Evolutionary conservation across 2,888 invertebrate species (phyloP).

Genomic region (Ecliptopera silaceata): DNA sequence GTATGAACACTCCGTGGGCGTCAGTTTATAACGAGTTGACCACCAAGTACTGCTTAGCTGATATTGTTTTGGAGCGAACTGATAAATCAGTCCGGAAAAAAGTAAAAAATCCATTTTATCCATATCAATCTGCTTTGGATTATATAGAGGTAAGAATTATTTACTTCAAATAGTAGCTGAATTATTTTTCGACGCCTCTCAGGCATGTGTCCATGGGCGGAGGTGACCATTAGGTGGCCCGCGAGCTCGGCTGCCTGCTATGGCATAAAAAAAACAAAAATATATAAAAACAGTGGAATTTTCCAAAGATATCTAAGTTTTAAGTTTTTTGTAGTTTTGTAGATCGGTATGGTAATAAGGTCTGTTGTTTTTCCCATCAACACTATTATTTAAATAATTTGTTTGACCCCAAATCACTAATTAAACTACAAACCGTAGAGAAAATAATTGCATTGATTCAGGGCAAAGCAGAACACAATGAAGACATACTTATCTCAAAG

Average conservation of each 20-base stretch:
- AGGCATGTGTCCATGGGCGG: no score
- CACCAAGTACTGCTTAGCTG: slow-evolving; percentile 77
- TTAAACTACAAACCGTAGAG: slow-evolving; percentile 26
- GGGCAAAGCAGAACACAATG: slow-evolving; percentile 27
- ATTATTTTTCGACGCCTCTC: no score
- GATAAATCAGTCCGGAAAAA: slow-evolving; percentile 51
- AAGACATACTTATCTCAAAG: slow-evolving; percentile 9
- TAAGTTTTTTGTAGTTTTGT: not conserved
- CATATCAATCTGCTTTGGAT: slow-evolving; percentile 71
- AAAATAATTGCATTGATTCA: slow-evolving; percentile 27
- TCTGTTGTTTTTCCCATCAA: not conserved
- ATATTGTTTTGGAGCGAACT: slow-evolving; percentile 66
- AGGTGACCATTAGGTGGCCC: no score
- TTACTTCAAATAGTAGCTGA: no score
- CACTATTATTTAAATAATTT: slow-evolving; percentile 11
- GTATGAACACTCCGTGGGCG: slow-evolving; percentile 68
- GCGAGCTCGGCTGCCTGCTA: no score
- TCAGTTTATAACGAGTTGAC: slow-evolving; percentile 54
- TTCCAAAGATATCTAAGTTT: no score
- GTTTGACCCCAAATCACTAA: slow-evolving; percentile 25
- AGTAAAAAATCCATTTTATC: slow-evolving; percentile 51
- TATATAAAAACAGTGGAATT: no score
- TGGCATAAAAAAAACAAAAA: no score
- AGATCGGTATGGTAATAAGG: no score
- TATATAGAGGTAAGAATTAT: slow-evolving; percentile 64